Conservation (phyloP, 2,888 invertebrate genomes). For the Spicauda simplicius region DNA sequence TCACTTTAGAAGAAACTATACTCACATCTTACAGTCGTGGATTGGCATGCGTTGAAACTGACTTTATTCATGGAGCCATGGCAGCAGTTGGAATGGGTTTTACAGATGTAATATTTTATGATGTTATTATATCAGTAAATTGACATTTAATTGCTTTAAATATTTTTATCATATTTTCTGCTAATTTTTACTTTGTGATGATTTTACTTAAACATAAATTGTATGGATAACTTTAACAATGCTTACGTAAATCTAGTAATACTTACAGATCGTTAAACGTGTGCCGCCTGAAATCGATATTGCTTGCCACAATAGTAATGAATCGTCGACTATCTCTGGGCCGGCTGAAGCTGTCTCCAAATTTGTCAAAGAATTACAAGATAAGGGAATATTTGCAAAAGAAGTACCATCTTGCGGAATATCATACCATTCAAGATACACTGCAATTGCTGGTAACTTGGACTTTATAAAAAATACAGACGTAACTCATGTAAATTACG, state of each 20-base stretch:
- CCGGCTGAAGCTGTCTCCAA: slow-evolving; percentile 27
- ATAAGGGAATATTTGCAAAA: slow-evolving; percentile 33
- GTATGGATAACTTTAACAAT: no score
- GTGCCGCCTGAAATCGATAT: slow-evolving; percentile 37
- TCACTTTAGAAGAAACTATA: slow-evolving; percentile 92
- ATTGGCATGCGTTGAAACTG: slow-evolving; percentile 86
- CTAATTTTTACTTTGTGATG: no score
- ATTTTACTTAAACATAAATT: no score
- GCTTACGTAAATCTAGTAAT: not conserved
- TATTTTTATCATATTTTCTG: no score
- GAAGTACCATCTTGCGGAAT: slow-evolving; percentile 35
- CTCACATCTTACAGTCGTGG: slow-evolving; percentile 92
- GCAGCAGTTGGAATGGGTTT: slow-evolving; percentile 90
- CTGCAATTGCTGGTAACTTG: slow-evolving; percentile 27
- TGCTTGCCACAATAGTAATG: slow-evolving; percentile 37
- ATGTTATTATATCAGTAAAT: no score
- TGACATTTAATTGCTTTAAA: no score
- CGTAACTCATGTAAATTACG: not conserved
- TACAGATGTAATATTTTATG: slow-evolving; percentile 59
- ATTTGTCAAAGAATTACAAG: slow-evolving; percentile 27
- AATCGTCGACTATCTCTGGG: slow-evolving; percentile 38
- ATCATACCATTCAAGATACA: slow-evolving; percentile 37
- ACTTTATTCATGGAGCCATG: slow-evolving; percentile 90
- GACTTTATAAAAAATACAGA: not conserved
- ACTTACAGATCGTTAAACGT: slow-evolving; percentile 13